Evolutionary conservation across 2,888 invertebrate species (phyloP).

Genomic region (Habroteleia sp.): DNA sequence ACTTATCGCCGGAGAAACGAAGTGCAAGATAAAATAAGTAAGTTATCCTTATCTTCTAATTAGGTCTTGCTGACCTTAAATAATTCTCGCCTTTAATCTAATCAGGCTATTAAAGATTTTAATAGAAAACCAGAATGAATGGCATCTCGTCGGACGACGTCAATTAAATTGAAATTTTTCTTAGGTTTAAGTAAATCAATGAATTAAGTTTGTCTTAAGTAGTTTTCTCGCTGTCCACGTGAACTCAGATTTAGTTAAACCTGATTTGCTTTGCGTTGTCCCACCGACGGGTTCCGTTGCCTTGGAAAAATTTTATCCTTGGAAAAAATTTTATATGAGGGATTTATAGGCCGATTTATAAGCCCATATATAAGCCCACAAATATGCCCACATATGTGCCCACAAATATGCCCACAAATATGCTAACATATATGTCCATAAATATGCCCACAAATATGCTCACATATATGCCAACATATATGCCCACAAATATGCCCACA

Average conservation of each 20-base stretch:
- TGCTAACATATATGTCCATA: too few species aligned
- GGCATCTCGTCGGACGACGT: background rate
- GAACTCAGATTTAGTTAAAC: constrained; percentile 10
- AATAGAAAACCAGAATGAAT: constrained; percentile 9
- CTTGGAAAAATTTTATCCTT: too few species aligned
- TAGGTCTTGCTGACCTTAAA: background rate
- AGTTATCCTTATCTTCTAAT: background rate
- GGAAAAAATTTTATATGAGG: too few species aligned
- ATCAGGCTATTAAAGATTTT: constrained; percentile 24
- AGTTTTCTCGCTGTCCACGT: constrained; percentile 2
- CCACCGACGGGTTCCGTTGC: too few species aligned
- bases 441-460: too few species aligned
- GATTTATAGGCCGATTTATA: too few species aligned
- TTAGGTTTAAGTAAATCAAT: background rate
- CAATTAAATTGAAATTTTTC: constrained; percentile 1
- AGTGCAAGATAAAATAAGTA: background rate
- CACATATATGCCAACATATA: too few species aligned
- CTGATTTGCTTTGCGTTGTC: constrained; percentile 26
- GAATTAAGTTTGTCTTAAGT: constrained; percentile 19
- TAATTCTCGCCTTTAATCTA: constrained; percentile 2
- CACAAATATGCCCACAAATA: too few species aligned
- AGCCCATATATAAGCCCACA: too few species aligned
- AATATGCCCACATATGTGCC: too few species aligned
- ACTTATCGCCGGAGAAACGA: background rate
- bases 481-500: too few species aligned